Evolutionary conservation across 2,113 vertebrate species (phyloP).

Genomic region (Thinocorus orbignyianus): DNA sequence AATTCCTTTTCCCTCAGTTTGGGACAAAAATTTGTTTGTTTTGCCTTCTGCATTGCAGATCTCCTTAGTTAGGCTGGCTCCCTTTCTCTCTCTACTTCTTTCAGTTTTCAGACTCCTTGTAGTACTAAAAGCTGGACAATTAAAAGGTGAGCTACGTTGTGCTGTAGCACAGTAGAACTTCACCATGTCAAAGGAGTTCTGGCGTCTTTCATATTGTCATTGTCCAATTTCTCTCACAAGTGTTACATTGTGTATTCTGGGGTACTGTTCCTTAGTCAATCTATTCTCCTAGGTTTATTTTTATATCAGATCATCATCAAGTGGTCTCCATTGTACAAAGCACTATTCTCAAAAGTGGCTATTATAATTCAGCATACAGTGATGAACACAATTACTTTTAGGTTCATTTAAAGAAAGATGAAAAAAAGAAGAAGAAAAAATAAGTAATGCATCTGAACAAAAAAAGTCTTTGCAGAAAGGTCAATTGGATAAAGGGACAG

Average conservation of each 20-base stretch:
- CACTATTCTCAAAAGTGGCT: background rate
- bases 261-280: background rate
- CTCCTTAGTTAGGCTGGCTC: background rate
- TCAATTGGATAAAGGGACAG: background rate
- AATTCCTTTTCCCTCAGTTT: accelerated
- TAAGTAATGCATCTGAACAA: background rate
- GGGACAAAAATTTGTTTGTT: background rate
- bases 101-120: background rate
- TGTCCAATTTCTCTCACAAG: background rate
- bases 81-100: background rate
- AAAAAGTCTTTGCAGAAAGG: slow-evolving; percentile 8
- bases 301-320: slow-evolving; percentile 35
- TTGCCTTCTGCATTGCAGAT: background rate
- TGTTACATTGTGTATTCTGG: background rate
- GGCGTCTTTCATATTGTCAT: background rate
- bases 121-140: background rate
- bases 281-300: slow-evolving; percentile 44
- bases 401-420: background rate
- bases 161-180: background rate
- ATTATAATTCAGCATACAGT: slow-evolving; percentile 11
- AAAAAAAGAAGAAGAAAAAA: background rate
- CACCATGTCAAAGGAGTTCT: background rate
- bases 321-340: slow-evolving; percentile 1
- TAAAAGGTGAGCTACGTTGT: background rate
- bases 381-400: slow-evolving; percentile 28